Percentiles rank a stretch among this genome's conserved stretches.
Conservation (phyloP, 2,797 vertebrate genomes). For the Catharus ustulatus region DNA sequence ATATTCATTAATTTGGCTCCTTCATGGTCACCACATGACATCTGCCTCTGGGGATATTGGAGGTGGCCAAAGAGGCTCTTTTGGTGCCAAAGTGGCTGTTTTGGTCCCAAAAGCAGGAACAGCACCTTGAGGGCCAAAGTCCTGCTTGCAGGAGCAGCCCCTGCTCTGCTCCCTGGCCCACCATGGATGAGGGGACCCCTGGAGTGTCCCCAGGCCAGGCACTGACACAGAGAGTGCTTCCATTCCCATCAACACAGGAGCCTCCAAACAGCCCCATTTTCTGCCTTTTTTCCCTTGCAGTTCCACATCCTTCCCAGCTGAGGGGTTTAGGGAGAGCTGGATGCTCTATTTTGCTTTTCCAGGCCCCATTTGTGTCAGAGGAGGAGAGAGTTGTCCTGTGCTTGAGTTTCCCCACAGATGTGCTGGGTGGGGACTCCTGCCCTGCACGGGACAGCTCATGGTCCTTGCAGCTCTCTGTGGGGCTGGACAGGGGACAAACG, state of each 20-base stretch:
- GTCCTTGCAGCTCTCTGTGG: not conserved
- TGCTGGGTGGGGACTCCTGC: not conserved
- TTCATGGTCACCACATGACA: rapidly evolving
- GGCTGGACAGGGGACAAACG: not conserved
- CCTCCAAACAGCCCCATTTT: not conserved
- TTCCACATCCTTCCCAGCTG: not conserved
- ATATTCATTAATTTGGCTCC: not conserved
- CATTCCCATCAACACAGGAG: not conserved
- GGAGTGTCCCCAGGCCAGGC: not conserved
- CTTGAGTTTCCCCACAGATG: rapidly evolving
- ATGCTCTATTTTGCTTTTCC: rapidly evolving
- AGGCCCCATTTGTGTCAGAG: not conserved
- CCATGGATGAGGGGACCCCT: not conserved
- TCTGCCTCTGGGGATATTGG: not conserved
- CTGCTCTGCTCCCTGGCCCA: not conserved
- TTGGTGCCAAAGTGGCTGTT: not conserved
- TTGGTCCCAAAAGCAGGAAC: not conserved
- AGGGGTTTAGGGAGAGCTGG: not conserved
- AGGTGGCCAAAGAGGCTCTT: not conserved
- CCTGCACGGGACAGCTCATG: rapidly evolving
- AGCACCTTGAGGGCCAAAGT: not conserved
- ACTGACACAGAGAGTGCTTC: not conserved
- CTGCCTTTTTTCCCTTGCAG: not conserved
- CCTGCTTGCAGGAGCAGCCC: not conserved
- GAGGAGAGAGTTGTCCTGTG: not conserved